A percentile compares a stretch with the other conserved stretches of the same genome.
phyloP scores from a whole-genome alignment of 2,888 invertebrate genomes.

The Epiblema foenella region DNA sequence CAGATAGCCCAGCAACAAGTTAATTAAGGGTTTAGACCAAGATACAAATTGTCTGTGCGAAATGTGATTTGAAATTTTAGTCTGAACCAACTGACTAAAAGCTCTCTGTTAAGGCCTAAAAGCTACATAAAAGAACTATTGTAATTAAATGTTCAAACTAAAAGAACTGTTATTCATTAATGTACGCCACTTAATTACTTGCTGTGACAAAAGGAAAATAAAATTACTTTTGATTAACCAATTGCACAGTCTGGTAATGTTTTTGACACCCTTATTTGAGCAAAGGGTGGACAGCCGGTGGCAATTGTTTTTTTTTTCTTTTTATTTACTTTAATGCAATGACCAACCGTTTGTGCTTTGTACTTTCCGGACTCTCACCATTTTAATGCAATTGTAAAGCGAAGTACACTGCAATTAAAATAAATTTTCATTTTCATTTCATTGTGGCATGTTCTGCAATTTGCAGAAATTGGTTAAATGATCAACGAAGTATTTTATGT shows the following conservation, averaged over 20 bases:
- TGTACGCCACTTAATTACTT: neutral
- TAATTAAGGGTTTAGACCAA: too few relatives aligned
- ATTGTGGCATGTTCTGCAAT: neutral
- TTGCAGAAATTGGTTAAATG: neutral
- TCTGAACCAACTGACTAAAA: neutral
- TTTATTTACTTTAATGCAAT: neutral
- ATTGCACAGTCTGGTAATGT: neutral
- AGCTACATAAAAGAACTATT: neutral
- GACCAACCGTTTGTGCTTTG: too few relatives aligned
- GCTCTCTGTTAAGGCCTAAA: neutral
- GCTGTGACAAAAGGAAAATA: neutral
- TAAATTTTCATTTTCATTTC: neutral
- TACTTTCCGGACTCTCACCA: neutral
- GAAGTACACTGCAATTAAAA: neutral
- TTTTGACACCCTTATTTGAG: constrained; percentile 4
- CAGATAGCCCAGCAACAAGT: too few relatives aligned
- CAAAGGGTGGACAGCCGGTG: neutral
- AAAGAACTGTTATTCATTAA: neutral
- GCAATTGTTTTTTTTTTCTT: neutral
- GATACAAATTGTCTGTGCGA: too few relatives aligned
- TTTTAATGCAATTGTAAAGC: neutral
- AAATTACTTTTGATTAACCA: neutral
- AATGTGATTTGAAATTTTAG: too few relatives aligned
- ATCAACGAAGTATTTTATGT: too few relatives aligned
- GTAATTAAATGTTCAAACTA: too few relatives aligned